Conservation (phyloP, 2,888 invertebrate genomes). For the Ellobium chinense region DNA sequence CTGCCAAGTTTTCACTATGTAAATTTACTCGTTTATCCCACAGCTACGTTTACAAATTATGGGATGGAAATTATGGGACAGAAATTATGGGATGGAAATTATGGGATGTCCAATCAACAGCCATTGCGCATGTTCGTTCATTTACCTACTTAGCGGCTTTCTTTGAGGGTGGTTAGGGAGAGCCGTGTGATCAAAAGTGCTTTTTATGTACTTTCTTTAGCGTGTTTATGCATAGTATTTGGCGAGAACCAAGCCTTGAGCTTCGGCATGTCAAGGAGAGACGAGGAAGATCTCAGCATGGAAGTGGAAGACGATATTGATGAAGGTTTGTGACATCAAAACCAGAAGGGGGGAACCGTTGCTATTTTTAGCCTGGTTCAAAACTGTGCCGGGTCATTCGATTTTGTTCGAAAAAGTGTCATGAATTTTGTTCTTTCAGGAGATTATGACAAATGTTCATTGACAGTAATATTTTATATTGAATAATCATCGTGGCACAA, state of each 20-base stretch:
- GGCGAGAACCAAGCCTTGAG: too few relatives aligned
- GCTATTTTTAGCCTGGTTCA: constrained; percentile 35
- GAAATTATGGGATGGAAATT: constrained; percentile 57
- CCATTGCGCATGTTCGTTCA: constrained; percentile 70
- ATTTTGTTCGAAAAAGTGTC: too few relatives aligned
- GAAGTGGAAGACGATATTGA: constrained; percentile 66
- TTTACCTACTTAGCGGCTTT: constrained; percentile 47
- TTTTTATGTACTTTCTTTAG: not conserved
- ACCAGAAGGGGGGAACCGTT: not conserved
- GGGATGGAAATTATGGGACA: constrained; percentile 39
- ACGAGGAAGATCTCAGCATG: constrained; percentile 66
- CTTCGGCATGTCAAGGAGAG: constrained; percentile 50
- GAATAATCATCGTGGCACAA: not conserved
- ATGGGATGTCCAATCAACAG: constrained; percentile 72
- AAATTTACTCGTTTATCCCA: too few relatives aligned
- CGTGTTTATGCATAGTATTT: not conserved
- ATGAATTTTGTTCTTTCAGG: too few relatives aligned
- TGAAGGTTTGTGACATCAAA: constrained; percentile 50
- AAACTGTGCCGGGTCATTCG: not conserved
- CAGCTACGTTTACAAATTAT: constrained; percentile 23
- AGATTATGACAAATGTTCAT: too few relatives aligned
- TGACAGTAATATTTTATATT: not conserved
- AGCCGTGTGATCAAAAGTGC: constrained; percentile 22
- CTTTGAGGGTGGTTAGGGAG: constrained; percentile 48
- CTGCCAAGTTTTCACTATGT: too few relatives aligned